Evolutionary conservation across 2,888 invertebrate species (phyloP), one percentile per base, ranked within the genome.

Genomic region (Biston stratarius): DNA sequence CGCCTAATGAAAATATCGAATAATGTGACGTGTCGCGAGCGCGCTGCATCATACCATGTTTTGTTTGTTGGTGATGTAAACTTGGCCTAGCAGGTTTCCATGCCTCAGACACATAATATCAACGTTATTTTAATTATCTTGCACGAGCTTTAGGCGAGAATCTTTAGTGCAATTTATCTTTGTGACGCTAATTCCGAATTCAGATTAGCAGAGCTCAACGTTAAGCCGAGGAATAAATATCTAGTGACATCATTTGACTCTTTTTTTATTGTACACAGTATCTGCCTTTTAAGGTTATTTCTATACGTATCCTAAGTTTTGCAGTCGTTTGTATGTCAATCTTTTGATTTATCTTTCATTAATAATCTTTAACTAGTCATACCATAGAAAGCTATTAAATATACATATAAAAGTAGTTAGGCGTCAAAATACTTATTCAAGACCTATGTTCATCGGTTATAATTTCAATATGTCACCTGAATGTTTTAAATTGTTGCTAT

Each of bases 211-310:
- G 40, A 52, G 47, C 11, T 49, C 11, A n/a, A 49, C 42, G 34
- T 10, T 56, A 56, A 63, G 40, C 45, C 58, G 12, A 51, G n/a
- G 12, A 63, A 63, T 42, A 58, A 63, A 63, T 42, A 58, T 14
- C 15, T 51, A 12, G 12, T 51, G 33, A 51, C 34, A n/a, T 34
- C 12, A 51, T 34, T 6, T 0, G 24, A 8, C 51, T 51, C 34
- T 1, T 2, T 24, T 24, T n/a, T n/a, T n/a, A n/a, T n/a, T n/a
- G n/a, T n/a, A n/a, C n/a, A n/a, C n/a, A n/a, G n/a, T n/a, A n/a
- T n/a, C n/a, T n/a, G n/a, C n/a, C n/a, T n/a, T n/a, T n/a, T n/a
- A n/a, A n/a, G n/a, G n/a, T n/a, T n/a, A 24, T 3, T 24, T 24
- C 24, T 24, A 24, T 24, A 24, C 24, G 24, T 24, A 24, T 24